phyloP scores from a whole-genome alignment of 2,797 vertebrate species.

The Oreochromis mossambicus region DNA sequence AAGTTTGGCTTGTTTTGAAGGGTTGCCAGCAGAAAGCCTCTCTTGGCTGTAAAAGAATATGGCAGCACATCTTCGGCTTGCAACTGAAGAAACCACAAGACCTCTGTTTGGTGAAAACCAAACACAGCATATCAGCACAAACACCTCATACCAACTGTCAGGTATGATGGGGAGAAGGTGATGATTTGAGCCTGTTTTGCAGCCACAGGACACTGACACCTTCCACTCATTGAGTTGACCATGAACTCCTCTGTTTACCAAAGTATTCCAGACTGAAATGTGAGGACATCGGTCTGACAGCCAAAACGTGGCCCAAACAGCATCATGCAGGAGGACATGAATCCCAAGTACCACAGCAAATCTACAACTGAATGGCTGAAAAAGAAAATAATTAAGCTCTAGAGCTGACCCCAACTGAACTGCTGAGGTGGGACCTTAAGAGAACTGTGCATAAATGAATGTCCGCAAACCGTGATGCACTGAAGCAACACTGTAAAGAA shows the following conservation, averaged over 20 bases:
- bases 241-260: neutral
- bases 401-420: neutral
- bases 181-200: neutral
- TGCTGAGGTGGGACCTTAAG: neutral
- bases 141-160: neutral
- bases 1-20: neutral
- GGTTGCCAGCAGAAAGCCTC: neutral
- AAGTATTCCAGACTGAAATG: neutral
- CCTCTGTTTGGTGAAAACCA: neutral
- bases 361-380: neutral
- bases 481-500: neutral
- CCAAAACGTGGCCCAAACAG: neutral
- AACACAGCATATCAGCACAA: neutral
- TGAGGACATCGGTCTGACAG: neutral
- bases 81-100: neutral
- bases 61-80: neutral
- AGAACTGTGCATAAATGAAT: neutral
- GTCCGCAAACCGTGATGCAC: fast-evolving
- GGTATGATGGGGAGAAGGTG: neutral
- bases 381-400: neutral
- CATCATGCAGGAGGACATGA: neutral
- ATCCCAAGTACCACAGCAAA: neutral
- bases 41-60: neutral
- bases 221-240: neutral
- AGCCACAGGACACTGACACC: neutral